Conservation (phyloP, 2,888 invertebrate genomes). For the Drosophila borborema region DNA sequence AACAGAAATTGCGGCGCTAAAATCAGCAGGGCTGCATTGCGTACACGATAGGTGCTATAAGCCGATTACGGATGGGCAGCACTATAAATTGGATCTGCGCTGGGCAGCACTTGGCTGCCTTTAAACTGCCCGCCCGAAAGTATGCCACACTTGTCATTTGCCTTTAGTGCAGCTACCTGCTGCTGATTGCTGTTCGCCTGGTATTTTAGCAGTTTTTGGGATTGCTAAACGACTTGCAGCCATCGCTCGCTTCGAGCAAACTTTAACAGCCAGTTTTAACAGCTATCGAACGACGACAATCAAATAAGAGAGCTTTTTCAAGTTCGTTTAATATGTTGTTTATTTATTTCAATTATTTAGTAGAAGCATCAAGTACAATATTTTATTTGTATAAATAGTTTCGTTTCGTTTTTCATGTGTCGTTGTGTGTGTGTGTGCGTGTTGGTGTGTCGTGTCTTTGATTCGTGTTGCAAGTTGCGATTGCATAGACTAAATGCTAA, state of each 20-base stretch:
- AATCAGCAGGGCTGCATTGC: neutral
- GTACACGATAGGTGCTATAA: neutral
- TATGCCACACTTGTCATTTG: constrained; percentile 20
- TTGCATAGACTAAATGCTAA: constrained; percentile 52
- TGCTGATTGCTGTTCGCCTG: constrained; percentile 36
- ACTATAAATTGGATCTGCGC: neutral
- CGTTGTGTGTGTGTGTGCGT: constrained; percentile 15
- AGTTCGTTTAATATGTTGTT: constrained; percentile 31
- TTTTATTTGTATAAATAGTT: constrained; percentile 69
- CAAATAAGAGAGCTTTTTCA: neutral
- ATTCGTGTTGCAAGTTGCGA: constrained; percentile 59
- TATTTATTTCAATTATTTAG: constrained; percentile 61
- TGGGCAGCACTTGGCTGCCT: constrained; percentile 4
- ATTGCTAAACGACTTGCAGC: constrained; percentile 17
- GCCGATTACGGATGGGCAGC: neutral
- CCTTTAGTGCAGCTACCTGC: constrained; percentile 8
- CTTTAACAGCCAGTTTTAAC: constrained; percentile 5
- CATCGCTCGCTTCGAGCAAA: neutral
- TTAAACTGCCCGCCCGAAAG: constrained; percentile 17
- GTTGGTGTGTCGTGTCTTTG: constrained; percentile 53
- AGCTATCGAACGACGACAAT: neutral
- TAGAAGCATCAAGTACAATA: constrained; percentile 77
- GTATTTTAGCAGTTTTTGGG: constrained; percentile 39
- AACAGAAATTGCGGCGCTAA: neutral
- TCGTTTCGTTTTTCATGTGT: constrained; percentile 31